phyloP scores from a whole-genome alignment of 2,888 invertebrate species.

The Erannis defoliaria region DNA sequence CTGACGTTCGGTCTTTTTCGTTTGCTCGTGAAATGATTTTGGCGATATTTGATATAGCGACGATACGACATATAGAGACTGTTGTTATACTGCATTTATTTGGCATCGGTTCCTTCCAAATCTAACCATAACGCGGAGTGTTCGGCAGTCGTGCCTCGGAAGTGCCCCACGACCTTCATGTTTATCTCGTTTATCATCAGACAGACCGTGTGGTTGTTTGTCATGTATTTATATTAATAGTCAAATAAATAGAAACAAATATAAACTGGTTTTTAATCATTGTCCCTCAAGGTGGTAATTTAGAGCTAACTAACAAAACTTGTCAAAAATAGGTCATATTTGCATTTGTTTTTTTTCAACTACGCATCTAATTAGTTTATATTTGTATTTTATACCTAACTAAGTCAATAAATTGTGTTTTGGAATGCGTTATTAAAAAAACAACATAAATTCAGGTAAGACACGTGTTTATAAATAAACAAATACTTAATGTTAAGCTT shows the following conservation, averaged over 20 bases:
- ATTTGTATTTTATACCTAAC: neutral
- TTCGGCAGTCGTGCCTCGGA: slow-evolving; percentile 31
- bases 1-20: neutral
- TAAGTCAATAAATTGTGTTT: neutral
- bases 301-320: slow-evolving; percentile 11
- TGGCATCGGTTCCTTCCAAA: slow-evolving; percentile 9
- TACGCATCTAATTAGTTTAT: neutral
- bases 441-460: neutral
- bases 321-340: slow-evolving; percentile 15
- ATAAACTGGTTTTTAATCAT: slow-evolving; percentile 14
- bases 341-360: neutral
- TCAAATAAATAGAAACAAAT: slow-evolving; percentile 31
- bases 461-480: neutral
- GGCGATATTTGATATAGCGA: neutral
- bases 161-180: slow-evolving; percentile 37
- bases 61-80: slow-evolving; percentile 2
- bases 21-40: slow-evolving; percentile 2
- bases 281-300: slow-evolving; percentile 10
- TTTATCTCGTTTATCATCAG: slow-evolving; percentile 37
- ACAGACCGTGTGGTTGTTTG: slow-evolving; percentile 33
- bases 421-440: neutral
- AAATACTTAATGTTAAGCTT: neutral
- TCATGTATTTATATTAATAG: slow-evolving; percentile 33
- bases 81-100: slow-evolving; percentile 9
- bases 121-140: slow-evolving; percentile 5